A percentile compares a stretch with the other conserved stretches of the same genome.
Conservation (phyloP, 2,113 vertebrate species). For the Trogon melanurus region DNA sequence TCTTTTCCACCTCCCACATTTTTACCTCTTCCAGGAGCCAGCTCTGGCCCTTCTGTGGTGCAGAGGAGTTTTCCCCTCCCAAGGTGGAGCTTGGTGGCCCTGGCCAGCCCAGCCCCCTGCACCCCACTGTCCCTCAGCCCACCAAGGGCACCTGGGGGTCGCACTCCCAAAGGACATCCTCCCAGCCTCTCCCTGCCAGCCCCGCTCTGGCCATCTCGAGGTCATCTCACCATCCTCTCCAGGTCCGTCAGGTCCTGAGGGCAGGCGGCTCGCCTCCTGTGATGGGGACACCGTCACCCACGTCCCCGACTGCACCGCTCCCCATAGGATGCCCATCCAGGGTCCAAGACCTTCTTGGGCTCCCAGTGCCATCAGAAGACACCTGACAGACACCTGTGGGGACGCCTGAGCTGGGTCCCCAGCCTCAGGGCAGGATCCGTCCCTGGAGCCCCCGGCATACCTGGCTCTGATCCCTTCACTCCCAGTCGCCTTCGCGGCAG, state of each 20-base stretch:
- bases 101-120: not conserved
- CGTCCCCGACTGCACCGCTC: rapidly evolving
- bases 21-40: conserved; percentile 45
- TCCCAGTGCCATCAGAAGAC: not conserved
- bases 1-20: conserved; percentile 61
- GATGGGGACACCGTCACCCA: rapidly evolving
- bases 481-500: conserved; percentile 27
- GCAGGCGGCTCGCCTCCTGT: not conserved
- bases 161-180: too few species aligned
- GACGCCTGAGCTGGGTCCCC: not conserved
- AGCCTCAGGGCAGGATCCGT: rapidly evolving
- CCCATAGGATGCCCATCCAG: not conserved
- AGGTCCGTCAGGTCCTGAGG: not conserved
- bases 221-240: conserved; percentile 31
- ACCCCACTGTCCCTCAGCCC: not conserved
- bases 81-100: rapidly evolving
- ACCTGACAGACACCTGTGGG: not conserved
- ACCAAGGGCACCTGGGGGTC: not conserved
- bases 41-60: not conserved
- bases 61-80: not conserved
- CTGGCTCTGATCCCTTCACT: conserved; percentile 50
- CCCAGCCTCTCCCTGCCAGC: not conserved
- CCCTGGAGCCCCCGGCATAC: not conserved
- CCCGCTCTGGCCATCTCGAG: not conserved
- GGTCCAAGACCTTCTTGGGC: not conserved